Conservation (phyloP, 2,888 invertebrate species). For the Clistopyga incitator region DNA sequence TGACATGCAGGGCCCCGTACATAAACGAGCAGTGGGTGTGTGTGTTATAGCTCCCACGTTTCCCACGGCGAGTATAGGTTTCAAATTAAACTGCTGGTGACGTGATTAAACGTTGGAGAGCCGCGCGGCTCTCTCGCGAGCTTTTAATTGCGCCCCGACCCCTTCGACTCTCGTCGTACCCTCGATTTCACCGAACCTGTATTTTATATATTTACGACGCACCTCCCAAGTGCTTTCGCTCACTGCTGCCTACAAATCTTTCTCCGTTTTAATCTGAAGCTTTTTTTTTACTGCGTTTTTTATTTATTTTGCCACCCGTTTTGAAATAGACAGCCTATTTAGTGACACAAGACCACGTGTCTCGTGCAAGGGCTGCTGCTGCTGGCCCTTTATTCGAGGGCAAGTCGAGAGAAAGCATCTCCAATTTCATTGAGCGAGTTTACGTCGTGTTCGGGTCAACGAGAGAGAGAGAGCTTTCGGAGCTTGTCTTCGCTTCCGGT, state of each 20-base stretch:
- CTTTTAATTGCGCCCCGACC: constrained; percentile 60
- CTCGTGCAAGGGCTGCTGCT: too few relatives aligned
- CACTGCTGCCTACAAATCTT: neutral
- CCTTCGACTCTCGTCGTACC: constrained; percentile 34
- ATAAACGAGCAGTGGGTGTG: neutral
- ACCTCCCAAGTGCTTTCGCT: constrained; percentile 14
- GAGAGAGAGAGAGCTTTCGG: constrained; percentile 21
- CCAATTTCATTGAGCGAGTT: constrained; percentile 10
- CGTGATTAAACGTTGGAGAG: constrained; percentile 60
- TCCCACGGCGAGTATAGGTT: constrained; percentile 37
- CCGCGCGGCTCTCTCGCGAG: constrained; percentile 37
- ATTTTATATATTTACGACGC: constrained; percentile 26
- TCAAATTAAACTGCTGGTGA: constrained; percentile 57
- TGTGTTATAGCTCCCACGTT: constrained; percentile 4
- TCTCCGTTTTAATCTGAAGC: constrained; percentile 4
- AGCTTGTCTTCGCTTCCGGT: constrained; percentile 47
- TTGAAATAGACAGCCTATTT: neutral
- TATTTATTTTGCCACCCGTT: neutral
- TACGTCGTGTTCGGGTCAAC: constrained; percentile 28
- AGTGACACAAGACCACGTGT: constrained; percentile 17
- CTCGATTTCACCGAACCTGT: constrained; percentile 39
- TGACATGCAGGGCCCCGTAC: neutral
- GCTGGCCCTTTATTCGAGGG: constrained; percentile 25
- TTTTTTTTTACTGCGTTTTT: neutral
- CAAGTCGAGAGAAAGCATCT: constrained; percentile 19